Evolutionary conservation across 2,113 vertebrate genomes (phyloP).

Genomic region (Perca schrenkii): DNA sequence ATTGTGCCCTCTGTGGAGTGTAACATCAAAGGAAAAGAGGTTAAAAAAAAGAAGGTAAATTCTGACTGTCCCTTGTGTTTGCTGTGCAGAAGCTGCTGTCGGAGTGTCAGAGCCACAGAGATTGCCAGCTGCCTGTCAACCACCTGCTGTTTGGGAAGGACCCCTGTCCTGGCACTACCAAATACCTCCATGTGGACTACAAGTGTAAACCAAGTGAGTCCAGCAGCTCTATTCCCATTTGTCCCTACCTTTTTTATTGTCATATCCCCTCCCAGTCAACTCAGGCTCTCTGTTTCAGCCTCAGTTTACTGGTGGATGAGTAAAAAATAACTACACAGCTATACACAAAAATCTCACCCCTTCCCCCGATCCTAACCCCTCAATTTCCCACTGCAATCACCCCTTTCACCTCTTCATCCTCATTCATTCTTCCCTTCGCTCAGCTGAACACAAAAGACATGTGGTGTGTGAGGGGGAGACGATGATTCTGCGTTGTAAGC

Average conservation of each 20-base stretch:
- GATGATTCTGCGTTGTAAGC: slow-evolving; percentile 91
- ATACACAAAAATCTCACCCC: neutral
- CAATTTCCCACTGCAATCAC: neutral
- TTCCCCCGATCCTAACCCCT: neutral
- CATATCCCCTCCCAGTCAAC: no score
- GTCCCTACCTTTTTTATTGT: neutral
- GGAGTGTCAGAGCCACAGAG: slow-evolving; percentile 95
- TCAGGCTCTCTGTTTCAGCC: neutral
- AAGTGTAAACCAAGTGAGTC: slow-evolving; percentile 98
- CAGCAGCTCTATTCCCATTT: neutral
- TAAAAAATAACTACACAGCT: neutral
- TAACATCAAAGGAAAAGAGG: no score
- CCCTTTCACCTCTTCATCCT: slow-evolving; percentile 1
- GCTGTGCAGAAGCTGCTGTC: slow-evolving; percentile 92
- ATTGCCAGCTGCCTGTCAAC: slow-evolving; percentile 93
- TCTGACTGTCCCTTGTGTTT: neutral
- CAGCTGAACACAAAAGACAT: slow-evolving; percentile 93
- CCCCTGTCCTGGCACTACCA: slow-evolving; percentile 93
- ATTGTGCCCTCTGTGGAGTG: neutral
- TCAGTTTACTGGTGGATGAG: neutral
- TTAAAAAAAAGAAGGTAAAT: neutral
- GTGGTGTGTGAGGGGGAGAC: slow-evolving; percentile 91
- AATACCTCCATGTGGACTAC: slow-evolving; percentile 96
- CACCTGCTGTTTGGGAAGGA: slow-evolving; percentile 95
- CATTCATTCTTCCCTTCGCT: neutral